Percentiles rank a stretch among this genome's conserved stretches.
Evolutionary conservation across 2,888 invertebrate genomes (phyloP).

Genomic region (Embidobia sp.): DNA sequence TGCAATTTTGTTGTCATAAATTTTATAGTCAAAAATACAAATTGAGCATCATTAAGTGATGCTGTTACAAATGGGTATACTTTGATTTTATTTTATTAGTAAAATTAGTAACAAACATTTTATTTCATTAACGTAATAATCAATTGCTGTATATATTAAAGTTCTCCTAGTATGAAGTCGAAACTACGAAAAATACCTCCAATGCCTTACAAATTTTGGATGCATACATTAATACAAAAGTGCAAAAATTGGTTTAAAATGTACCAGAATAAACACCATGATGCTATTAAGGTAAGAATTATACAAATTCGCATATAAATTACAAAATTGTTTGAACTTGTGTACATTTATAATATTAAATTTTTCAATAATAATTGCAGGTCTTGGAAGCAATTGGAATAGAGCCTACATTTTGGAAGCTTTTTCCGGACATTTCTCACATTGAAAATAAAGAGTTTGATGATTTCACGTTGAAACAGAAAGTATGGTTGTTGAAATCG

Average conservation of each 20-base stretch:
- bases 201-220: slow-evolving; percentile 85
- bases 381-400: slow-evolving; percentile 82
- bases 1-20: too few relatives aligned
- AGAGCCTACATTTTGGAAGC: slow-evolving; percentile 83
- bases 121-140: neutral
- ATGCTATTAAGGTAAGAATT: slow-evolving; percentile 74
- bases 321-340: too few relatives aligned
- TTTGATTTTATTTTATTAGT: neutral
- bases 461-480: slow-evolving; percentile 82
- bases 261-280: slow-evolving; percentile 79
- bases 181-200: slow-evolving; percentile 82
- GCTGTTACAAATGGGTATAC: too few relatives aligned
- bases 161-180: slow-evolving; percentile 77
- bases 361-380: slow-evolving; percentile 70
- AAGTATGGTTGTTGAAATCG: slow-evolving; percentile 84
- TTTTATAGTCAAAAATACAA: neutral
- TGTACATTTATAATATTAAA: too few relatives aligned
- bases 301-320: too few relatives aligned
- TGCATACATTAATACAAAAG: slow-evolving; percentile 81
- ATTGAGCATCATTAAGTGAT: too few relatives aligned
- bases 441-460: slow-evolving; percentile 82
- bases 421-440: slow-evolving; percentile 82
- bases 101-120: neutral
- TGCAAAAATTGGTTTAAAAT: slow-evolving; percentile 83
- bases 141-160: slow-evolving; percentile 50